Evolutionary conservation across 2,113 vertebrate genomes (phyloP).

Genomic region (Macquaria australasica): DNA sequence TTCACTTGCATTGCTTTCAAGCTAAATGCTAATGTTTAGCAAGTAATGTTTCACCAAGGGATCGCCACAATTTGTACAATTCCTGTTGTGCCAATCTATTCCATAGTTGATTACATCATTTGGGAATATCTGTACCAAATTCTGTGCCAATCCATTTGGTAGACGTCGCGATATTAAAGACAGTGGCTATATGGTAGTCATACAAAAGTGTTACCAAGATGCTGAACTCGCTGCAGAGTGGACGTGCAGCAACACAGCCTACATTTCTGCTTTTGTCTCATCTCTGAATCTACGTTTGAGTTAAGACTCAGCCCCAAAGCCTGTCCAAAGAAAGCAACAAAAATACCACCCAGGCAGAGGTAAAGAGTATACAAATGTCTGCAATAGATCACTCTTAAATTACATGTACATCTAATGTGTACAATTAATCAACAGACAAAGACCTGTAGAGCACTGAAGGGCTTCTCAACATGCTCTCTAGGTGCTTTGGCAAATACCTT

Average conservation of each 20-base stretch:
- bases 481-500: conserved; percentile 90
- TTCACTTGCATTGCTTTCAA: background rate
- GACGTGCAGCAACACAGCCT: background rate
- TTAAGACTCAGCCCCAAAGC: conserved; percentile 64
- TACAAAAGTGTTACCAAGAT: background rate
- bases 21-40: background rate
- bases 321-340: conserved; percentile 52
- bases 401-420: conserved; percentile 46
- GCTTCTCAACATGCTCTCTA: conserved; percentile 67
- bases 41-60: background rate
- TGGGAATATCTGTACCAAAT: no score
- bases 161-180: no score
- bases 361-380: conserved; percentile 57
- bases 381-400: conserved; percentile 51
- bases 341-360: conserved; percentile 55
- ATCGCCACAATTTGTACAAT: no score
- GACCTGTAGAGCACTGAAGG: conserved; percentile 57
- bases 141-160: background rate
- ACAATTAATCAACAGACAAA: conserved; percentile 67
- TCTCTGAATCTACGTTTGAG: conserved; percentile 32
- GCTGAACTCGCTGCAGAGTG: background rate
- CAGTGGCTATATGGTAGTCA: background rate
- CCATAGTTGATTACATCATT: background rate
- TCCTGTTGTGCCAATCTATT: no score
- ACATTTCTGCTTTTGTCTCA: background rate